Conservation (phyloP, 1,140 invertebrate species). For the Anoplophora glabripennis region DNA sequence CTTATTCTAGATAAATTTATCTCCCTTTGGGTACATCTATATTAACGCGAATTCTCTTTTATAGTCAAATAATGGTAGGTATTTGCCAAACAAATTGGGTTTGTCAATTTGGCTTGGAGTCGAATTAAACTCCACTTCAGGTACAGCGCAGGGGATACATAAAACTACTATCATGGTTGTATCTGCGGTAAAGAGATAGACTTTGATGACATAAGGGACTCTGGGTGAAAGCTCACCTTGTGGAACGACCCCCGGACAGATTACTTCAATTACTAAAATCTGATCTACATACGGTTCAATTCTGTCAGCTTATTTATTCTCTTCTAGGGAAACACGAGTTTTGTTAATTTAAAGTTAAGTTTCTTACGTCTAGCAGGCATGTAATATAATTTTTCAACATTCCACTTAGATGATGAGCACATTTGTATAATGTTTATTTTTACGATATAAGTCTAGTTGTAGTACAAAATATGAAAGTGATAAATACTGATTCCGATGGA, state of each 20-base stretch:
- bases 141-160: background rate
- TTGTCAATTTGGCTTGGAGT: background rate
- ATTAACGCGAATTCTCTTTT: no score
- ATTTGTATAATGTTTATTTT: no score
- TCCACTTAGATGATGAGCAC: no score
- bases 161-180: background rate
- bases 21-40: no score
- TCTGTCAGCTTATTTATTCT: conserved; percentile 1
- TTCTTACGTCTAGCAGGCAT: no score
- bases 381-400: no score
- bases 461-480: no score
- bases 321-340: background rate
- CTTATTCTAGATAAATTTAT: no score
- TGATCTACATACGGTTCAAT: conserved; percentile 3
- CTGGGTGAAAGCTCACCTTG: conserved; percentile 1
- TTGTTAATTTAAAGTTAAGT: background rate
- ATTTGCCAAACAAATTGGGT: background rate
- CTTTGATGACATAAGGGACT: conserved; percentile 8
- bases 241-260: conserved; percentile 11
- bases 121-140: background rate
- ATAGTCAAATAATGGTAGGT: no score
- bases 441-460: no score
- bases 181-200: background rate
- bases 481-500: no score
- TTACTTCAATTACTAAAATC: conserved; percentile 9